Conservation (phyloP, 2,113 vertebrate genomes). For the Anser brachyrhynchus region DNA sequence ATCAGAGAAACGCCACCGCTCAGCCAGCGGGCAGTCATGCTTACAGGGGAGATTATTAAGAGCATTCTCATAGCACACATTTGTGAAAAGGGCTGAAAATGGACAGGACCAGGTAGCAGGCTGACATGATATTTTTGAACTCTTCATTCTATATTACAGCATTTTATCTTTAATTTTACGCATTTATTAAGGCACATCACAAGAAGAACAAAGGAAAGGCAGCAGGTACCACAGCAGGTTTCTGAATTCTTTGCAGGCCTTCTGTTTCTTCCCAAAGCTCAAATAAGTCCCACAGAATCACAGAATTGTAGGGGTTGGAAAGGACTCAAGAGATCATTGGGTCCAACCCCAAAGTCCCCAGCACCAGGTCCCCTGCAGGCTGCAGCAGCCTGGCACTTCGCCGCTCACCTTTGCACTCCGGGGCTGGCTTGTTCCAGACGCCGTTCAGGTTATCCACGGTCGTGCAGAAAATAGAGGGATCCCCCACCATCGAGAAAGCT, state of each 20-base stretch:
- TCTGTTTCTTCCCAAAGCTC: accelerated
- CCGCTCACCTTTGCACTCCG: conserved; percentile 45
- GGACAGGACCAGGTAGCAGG: neutral
- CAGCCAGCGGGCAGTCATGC: neutral
- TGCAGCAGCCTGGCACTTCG: accelerated
- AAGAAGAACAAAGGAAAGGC: neutral
- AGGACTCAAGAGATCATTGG: too few species aligned
- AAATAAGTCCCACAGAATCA: neutral
- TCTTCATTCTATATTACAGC: accelerated
- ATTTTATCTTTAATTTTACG: neutral
- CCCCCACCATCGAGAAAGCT: conserved; percentile 34
- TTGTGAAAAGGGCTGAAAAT: accelerated
- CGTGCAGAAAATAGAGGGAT: conserved; percentile 47
- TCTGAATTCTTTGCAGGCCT: accelerated
- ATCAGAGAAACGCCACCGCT: neutral
- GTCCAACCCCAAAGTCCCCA: neutral
- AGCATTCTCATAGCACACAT: accelerated
- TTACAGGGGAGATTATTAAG: accelerated
- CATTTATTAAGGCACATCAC: neutral
- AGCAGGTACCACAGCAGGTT: neutral
- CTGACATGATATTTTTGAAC: accelerated
- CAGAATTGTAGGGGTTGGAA: too few species aligned
- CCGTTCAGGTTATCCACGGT: neutral
- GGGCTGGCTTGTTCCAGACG: conserved; percentile 38
- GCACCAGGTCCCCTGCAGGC: accelerated